Evolutionary conservation across 2,797 vertebrate genomes (phyloP).

Genomic region (Silurus aristotelis): DNA sequence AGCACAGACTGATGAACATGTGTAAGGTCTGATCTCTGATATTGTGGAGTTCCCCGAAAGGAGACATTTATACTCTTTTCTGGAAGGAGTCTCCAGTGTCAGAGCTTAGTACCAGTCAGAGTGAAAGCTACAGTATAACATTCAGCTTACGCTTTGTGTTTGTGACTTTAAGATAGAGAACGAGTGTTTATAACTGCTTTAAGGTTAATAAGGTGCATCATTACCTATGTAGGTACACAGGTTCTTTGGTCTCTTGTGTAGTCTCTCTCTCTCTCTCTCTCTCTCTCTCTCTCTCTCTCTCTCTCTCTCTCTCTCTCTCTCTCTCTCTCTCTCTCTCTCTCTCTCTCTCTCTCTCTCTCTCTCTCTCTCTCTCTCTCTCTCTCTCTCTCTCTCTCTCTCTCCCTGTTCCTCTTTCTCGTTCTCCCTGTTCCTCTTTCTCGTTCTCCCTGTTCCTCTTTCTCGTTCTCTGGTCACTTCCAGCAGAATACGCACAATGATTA

Average conservation of each 20-base stretch:
- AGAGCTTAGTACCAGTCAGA: too few species aligned
- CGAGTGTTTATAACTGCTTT: too few species aligned
- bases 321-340: too few species aligned
- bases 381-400: background rate
- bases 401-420: background rate
- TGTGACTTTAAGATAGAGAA: too few species aligned
- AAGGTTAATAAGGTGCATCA: too few species aligned
- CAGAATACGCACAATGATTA: background rate
- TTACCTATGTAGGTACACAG: background rate
- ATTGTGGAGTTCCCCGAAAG: background rate
- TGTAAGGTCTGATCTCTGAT: background rate
- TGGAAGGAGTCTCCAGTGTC: too few species aligned
- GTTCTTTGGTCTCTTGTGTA: background rate
- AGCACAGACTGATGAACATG: background rate
- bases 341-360: too few species aligned
- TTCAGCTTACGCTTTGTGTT: too few species aligned
- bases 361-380: background rate
- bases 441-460: background rate
- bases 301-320: background rate
- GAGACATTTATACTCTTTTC: background rate
- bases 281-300: too few species aligned
- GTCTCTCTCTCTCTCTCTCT: background rate
- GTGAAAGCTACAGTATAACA: too few species aligned
- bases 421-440: background rate
- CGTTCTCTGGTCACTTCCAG: background rate